These are phyloP conservation scores for Cichladusa arquata DNA, from an alignment of 2,113 vertebrate species.

Conservation along the genomic window DNA sequence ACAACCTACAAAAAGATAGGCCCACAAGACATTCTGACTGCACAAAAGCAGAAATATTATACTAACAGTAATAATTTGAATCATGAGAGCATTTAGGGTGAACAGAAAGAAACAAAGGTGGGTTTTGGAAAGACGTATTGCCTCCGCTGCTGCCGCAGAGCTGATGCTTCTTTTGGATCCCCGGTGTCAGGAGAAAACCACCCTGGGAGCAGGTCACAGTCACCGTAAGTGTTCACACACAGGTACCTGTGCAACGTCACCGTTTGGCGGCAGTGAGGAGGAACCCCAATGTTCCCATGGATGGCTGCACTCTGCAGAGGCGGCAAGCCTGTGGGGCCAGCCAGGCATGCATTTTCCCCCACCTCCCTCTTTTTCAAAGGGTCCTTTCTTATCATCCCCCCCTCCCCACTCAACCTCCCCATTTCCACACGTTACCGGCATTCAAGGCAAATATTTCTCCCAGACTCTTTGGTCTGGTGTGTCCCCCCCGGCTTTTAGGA, in stretches of 20 bases:
- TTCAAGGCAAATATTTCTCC: constrained; percentile 69
- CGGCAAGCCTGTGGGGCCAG: neutral
- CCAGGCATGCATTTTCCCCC: neutral
- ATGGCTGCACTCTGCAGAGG: neutral
- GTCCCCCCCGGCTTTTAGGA: constrained; percentile 15
- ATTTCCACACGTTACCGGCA: constrained; percentile 38
- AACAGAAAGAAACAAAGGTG: neutral
- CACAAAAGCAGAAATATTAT: neutral
- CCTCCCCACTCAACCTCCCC: neutral
- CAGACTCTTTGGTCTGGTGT: constrained; percentile 36
- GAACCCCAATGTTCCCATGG: neutral
- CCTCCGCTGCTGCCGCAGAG: neutral
- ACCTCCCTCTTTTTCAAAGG: constrained; percentile 54
- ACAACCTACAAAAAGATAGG: neutral
- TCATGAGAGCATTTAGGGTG: neutral
- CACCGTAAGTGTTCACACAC: neutral
- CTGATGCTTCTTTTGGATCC: neutral
- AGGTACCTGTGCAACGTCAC: neutral
- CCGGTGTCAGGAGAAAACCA: fast-evolving
- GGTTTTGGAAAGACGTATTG: neutral
- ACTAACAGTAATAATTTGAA: neutral
- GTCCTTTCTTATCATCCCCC: constrained; percentile 33
- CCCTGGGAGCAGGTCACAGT: neutral
- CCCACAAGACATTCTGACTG: neutral
- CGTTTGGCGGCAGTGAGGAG: neutral